These are phyloP conservation scores for Drosophila siamana DNA, from an alignment of 2,888 invertebrate species.

Conservation along the genomic window DNA sequence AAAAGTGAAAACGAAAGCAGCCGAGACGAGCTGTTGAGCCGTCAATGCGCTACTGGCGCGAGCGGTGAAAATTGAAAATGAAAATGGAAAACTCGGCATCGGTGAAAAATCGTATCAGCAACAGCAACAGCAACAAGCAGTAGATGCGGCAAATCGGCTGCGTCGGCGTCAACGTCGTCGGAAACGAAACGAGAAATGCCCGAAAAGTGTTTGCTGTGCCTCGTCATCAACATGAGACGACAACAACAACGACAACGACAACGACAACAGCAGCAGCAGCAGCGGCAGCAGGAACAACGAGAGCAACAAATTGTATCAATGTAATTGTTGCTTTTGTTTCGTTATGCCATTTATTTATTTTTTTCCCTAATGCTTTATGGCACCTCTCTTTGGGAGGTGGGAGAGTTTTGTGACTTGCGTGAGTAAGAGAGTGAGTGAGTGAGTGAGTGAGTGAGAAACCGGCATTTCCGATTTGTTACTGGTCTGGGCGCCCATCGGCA, in stretches of 20 bases:
- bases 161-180: slow-evolving; percentile 68
- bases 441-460: slow-evolving; percentile 40
- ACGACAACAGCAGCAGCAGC: background rate
- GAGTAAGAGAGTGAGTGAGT: slow-evolving; percentile 23
- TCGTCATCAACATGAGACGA: slow-evolving; percentile 44
- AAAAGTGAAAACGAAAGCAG: slow-evolving; percentile 62
- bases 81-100: slow-evolving; percentile 77
- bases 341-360: slow-evolving; percentile 36
- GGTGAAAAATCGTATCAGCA: slow-evolving; percentile 66
- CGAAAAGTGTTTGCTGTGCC: slow-evolving; percentile 66
- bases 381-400: slow-evolving; percentile 26
- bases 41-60: slow-evolving; percentile 82
- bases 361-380: slow-evolving; percentile 28
- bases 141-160: slow-evolving; percentile 68
- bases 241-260: slow-evolving; percentile 11
- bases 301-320: slow-evolving; percentile 37
- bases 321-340: slow-evolving; percentile 54
- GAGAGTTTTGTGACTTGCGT: slow-evolving; percentile 27
- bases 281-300: slow-evolving; percentile 8
- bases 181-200: slow-evolving; percentile 56
- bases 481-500: slow-evolving; percentile 23
- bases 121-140: slow-evolving; percentile 16
- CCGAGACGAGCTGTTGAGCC: slow-evolving; percentile 84
- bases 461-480: slow-evolving; percentile 63
- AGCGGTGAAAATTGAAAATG: slow-evolving; percentile 83